Conservation (phyloP, 2,113 vertebrate genomes). For the Prochilodus magdalenae region DNA sequence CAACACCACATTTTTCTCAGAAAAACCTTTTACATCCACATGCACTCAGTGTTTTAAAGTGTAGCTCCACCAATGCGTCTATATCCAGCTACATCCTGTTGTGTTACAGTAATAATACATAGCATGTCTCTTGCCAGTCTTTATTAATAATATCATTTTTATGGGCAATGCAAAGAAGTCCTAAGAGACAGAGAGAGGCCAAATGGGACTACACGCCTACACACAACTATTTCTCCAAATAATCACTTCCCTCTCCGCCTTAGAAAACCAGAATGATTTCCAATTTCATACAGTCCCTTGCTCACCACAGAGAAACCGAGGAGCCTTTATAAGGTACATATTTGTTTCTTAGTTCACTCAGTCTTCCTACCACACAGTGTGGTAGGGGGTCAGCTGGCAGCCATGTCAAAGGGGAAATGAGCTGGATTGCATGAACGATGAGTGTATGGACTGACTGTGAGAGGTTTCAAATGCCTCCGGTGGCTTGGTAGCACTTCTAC, state of each 20-base stretch:
- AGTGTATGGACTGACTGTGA: constrained; percentile 22
- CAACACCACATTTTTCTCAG: background rate
- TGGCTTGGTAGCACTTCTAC: constrained; percentile 5
- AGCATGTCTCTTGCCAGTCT: background rate
- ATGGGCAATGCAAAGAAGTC: constrained; percentile 4
- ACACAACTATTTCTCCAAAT: constrained; percentile 7
- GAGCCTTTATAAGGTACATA: constrained; percentile 10
- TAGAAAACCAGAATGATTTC: constrained; percentile 5
- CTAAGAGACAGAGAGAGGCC: background rate
- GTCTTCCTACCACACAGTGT: background rate
- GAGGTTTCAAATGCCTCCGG: constrained; percentile 30
- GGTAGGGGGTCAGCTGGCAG: background rate
- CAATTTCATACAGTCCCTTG: background rate
- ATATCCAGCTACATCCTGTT: background rate
- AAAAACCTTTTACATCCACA: background rate
- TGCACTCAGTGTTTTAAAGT: background rate
- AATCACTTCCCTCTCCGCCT: background rate
- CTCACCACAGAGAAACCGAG: background rate
- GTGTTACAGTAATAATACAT: background rate
- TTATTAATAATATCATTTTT: constrained; percentile 8
- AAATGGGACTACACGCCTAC: background rate
- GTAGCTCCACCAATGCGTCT: background rate
- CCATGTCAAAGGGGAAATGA: constrained; percentile 13
- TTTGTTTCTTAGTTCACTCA: constrained; percentile 20
- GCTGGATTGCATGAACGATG: constrained; percentile 38